Percentiles rank a stretch among this genome's conserved stretches.
Evolutionary conservation across 1,140 invertebrate genomes (phyloP).

Genomic region (Euwallacea fornicatus): DNA sequence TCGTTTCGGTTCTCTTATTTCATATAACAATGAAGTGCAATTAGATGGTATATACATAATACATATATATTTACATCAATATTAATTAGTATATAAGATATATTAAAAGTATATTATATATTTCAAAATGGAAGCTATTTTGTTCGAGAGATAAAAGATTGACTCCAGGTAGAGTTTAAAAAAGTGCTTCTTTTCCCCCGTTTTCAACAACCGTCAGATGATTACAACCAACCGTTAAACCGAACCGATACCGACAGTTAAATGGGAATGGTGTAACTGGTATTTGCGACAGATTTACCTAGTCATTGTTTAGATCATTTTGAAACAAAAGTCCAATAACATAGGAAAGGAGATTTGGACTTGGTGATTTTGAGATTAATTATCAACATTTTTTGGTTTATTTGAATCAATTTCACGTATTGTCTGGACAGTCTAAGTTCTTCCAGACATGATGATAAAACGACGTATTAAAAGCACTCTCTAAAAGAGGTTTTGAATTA

Average conservation of each 20-base stretch:
- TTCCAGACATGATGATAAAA: too few species aligned
- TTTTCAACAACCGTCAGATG: constrained; percentile 53
- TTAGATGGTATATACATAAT: constrained; percentile 57
- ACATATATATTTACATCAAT: constrained; percentile 59
- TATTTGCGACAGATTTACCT: not conserved
- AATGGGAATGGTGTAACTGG: constrained; percentile 1
- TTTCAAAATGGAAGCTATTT: constrained; percentile 56
- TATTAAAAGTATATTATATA: constrained; percentile 56
- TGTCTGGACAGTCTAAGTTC: too few species aligned
- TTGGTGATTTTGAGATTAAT: too few species aligned
- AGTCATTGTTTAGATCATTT: too few species aligned
- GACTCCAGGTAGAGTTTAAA: constrained; percentile 57
- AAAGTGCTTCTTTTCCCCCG: constrained; percentile 48
- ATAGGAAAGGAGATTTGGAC: too few species aligned
- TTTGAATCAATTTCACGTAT: too few species aligned
- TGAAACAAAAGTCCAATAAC: too few species aligned
- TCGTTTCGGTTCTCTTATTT: constrained; percentile 45
- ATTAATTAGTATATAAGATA: constrained; percentile 57
- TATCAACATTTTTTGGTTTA: too few species aligned
- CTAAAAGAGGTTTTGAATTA: too few species aligned
- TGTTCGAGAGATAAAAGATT: constrained; percentile 64
- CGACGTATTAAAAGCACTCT: too few species aligned
- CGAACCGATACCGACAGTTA: constrained; percentile 57
- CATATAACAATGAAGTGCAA: constrained; percentile 58
- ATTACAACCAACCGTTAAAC: constrained; percentile 54